A percentile compares a stretch with the other conserved stretches of the same genome.
These are phyloP conservation scores for Drosophila lacertosa DNA, from an alignment of 1,140 invertebrate species.

Conservation along the genomic window DNA sequence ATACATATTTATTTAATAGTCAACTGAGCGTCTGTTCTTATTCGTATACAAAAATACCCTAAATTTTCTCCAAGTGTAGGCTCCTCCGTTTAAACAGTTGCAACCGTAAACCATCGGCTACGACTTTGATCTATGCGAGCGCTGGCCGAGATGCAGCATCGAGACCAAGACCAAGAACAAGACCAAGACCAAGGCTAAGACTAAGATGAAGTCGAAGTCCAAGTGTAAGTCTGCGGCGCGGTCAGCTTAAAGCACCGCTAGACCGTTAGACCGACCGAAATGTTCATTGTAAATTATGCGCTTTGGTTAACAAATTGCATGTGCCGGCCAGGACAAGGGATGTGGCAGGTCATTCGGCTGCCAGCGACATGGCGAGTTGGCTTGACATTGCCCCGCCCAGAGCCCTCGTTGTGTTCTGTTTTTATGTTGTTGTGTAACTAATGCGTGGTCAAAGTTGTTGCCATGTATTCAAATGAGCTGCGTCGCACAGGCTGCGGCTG, in stretches of 20 bases:
- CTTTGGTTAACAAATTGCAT: slow-evolving; percentile 82
- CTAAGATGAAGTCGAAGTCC: slow-evolving; percentile 11
- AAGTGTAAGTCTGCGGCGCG: slow-evolving; percentile 38
- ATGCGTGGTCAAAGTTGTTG: slow-evolving; percentile 80
- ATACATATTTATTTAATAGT: no score
- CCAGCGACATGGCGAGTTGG: slow-evolving; percentile 23
- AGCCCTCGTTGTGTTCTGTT: slow-evolving; percentile 8
- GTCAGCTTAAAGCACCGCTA: slow-evolving; percentile 44
- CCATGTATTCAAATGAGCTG: slow-evolving; percentile 76
- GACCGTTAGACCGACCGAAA: slow-evolving; percentile 39
- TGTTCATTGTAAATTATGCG: slow-evolving; percentile 79
- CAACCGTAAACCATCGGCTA: neutral
- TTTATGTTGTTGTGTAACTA: slow-evolving; percentile 64
- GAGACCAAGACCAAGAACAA: slow-evolving; percentile 9
- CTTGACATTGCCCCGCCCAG: neutral
- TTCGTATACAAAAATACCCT: no score
- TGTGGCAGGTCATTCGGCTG: slow-evolving; percentile 57
- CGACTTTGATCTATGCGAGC: neutral
- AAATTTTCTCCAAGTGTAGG: neutral
- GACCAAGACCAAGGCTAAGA: neutral
- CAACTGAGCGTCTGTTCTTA: no score
- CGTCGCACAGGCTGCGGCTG: slow-evolving; percentile 65
- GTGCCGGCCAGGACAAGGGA: slow-evolving; percentile 62
- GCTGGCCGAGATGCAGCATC: slow-evolving; percentile 14
- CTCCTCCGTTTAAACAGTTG: no score